These are phyloP conservation scores for Gopherus evgoodei DNA, from an alignment of 2,113 vertebrate genomes.

Conservation along the genomic window DNA sequence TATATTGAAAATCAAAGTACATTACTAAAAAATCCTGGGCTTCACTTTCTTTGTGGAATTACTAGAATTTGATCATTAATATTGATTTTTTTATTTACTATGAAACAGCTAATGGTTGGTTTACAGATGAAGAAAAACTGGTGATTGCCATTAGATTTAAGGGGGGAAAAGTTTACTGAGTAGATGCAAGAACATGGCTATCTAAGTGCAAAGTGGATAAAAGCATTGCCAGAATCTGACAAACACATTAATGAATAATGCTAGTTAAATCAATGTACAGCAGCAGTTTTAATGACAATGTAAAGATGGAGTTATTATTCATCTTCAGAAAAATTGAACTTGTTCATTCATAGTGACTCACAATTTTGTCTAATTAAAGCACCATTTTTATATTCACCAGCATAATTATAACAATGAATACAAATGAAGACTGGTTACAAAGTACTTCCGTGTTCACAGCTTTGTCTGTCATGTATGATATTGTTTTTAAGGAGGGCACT, in stretches of 20 bases:
- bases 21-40: background rate
- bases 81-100: background rate
- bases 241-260: background rate
- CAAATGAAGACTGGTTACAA: background rate
- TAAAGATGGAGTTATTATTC: background rate
- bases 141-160: background rate
- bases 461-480: background rate
- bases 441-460: background rate
- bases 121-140: background rate
- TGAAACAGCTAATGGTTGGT: background rate
- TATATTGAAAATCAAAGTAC: background rate
- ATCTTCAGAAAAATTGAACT: background rate
- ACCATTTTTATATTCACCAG: background rate
- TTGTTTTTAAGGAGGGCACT: background rate
- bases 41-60: background rate
- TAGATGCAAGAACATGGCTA: background rate
- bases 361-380: slow-evolving; percentile 9
- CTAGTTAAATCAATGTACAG: background rate
- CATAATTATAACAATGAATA: background rate
- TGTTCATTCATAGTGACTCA: background rate
- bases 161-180: background rate
- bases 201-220: background rate
- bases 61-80: background rate
- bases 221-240: background rate
- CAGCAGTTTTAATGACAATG: background rate